A percentile compares a stretch with the other conserved stretches of the same genome.
phyloP scores from a whole-genome alignment of 1,140 invertebrate genomes.

The Rhagoletis zephyria region DNA sequence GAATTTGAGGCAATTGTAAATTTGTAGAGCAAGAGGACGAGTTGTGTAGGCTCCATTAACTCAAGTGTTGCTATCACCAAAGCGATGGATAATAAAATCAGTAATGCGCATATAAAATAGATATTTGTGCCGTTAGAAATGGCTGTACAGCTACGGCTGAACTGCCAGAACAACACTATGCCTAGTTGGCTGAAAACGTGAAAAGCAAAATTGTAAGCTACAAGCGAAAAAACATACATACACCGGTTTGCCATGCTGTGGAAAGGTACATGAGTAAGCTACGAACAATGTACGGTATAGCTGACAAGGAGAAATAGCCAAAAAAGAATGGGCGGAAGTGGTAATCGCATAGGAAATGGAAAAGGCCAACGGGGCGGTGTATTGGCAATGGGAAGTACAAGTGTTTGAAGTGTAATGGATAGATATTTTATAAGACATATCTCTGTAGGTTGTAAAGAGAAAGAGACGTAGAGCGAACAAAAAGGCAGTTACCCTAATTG shows the following conservation, averaged over 20 bases:
- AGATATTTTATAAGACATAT: neutral
- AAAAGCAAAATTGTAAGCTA: slow-evolving; percentile 6
- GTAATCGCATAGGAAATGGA: neutral
- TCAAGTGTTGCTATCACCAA: slow-evolving; percentile 17
- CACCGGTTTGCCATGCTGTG: neutral
- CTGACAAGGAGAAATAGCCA: neutral
- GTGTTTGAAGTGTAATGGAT: neutral
- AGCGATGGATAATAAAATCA: slow-evolving; percentile 18
- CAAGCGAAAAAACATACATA: neutral
- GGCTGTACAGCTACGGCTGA: neutral
- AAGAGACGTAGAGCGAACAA: neutral
- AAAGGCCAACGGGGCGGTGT: too few relatives aligned
- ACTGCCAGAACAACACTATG: neutral
- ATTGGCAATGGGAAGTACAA: neutral
- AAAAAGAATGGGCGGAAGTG: neutral
- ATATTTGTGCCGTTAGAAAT: neutral
- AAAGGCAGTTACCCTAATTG: neutral
- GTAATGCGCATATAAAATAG: slow-evolving; percentile 44
- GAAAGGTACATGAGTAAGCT: neutral
- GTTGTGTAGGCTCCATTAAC: neutral
- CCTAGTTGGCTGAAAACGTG: neutral
- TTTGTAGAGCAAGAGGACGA: neutral
- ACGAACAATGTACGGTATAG: neutral
- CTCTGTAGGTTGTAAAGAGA: neutral
- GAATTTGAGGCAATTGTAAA: neutral